A percentile compares a stretch with the other conserved stretches of the same genome.
Evolutionary conservation across 2,113 vertebrate species (phyloP).

Genomic region (Chelonoidis abingdonii): DNA sequence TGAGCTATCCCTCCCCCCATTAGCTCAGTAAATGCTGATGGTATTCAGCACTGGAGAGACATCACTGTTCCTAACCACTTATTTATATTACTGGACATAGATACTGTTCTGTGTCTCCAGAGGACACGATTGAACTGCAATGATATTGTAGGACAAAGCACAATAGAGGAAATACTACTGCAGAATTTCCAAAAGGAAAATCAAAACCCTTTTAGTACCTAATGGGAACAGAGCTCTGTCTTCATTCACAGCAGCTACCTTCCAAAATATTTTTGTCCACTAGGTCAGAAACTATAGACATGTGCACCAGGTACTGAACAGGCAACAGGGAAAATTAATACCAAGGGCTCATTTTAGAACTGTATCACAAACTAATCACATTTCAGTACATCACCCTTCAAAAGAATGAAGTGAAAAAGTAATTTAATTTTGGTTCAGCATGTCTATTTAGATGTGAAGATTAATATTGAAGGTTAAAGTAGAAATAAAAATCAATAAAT

Average conservation of each 20-base stretch:
- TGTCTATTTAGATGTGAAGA: not conserved
- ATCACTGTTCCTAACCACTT: not conserved
- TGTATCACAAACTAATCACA: not conserved
- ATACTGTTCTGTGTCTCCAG: not conserved
- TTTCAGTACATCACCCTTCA: not conserved
- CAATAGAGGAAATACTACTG: not conserved
- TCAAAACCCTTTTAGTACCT: not conserved
- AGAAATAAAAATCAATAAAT: not conserved
- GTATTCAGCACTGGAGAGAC: not conserved
- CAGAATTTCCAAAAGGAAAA: not conserved
- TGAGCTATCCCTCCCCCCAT: no score
- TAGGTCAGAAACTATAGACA: not conserved
- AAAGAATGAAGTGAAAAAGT: not conserved
- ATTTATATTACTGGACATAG: not conserved
- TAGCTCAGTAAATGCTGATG: not conserved
- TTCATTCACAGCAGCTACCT: not conserved
- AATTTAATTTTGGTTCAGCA: not conserved
- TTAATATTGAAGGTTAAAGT: not conserved
- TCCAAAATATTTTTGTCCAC: not conserved
- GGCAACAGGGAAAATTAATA: accelerated
- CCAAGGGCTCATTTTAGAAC: not conserved
- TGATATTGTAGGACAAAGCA: not conserved
- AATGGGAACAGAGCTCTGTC: not conserved
- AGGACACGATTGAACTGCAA: not conserved
- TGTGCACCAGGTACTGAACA: not conserved